Conservation (phyloP, 1,140 invertebrate species). For the Polypedilum vanderplanki region DNA sequence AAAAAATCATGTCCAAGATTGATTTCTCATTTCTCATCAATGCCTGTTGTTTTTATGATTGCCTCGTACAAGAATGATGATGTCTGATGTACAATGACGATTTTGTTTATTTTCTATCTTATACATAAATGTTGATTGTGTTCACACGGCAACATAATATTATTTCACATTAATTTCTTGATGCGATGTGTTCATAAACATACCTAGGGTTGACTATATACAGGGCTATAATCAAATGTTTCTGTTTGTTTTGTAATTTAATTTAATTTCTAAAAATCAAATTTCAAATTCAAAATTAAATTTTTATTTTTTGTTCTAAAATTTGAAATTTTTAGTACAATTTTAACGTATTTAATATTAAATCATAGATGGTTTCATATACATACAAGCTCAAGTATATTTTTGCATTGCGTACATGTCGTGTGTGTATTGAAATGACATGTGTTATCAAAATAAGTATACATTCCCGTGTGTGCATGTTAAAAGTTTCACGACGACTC, state of each 20-base stretch:
- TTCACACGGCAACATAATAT: background rate
- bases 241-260: no score
- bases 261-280: no score
- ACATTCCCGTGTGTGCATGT: background rate
- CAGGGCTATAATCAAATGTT: no score
- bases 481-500: conserved; percentile 10
- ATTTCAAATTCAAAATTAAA: no score
- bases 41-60: background rate
- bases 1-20: conserved; percentile 7
- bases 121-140: background rate
- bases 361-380: no score
- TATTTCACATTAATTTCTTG: background rate
- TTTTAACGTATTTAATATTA: no score
- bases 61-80: background rate
- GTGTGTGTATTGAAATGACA: background rate
- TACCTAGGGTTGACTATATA: no score
- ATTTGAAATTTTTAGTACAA: no score
- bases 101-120: background rate
- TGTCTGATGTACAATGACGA: background rate
- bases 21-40: conserved; percentile 13
- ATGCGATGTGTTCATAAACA: background rate
- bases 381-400: no score
- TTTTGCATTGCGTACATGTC: no score
- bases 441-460: background rate
- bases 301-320: no score